phyloP scores from a whole-genome alignment of 2,888 invertebrate species.

The Agrochola macilenta region DNA sequence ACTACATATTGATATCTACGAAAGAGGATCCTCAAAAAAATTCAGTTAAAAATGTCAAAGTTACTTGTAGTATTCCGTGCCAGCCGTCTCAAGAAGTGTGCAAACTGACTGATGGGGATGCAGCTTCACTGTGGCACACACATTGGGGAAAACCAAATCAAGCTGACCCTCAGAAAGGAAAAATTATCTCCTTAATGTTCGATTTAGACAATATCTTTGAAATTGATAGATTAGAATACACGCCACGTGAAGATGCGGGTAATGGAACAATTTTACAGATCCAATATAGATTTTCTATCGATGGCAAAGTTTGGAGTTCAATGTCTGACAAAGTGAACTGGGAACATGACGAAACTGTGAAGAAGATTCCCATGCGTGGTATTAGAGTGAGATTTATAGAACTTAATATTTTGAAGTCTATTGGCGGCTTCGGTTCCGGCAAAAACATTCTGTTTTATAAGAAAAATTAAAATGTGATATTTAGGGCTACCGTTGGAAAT shows the following conservation, averaged over 20 bases:
- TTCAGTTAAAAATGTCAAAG: slow-evolving; percentile 73
- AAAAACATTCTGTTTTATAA: slow-evolving; percentile 74
- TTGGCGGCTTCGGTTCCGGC: slow-evolving; percentile 83
- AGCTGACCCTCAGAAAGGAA: slow-evolving; percentile 65
- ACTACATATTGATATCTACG: slow-evolving; percentile 72
- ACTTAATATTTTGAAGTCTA: slow-evolving; percentile 74
- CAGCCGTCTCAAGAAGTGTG: slow-evolving; percentile 73
- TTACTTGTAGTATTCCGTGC: slow-evolving; percentile 75
- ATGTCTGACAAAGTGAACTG: slow-evolving; percentile 72
- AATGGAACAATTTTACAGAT: slow-evolving; percentile 81
- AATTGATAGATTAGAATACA: slow-evolving; percentile 80
- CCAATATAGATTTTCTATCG: slow-evolving; percentile 76
- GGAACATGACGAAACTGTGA: slow-evolving; percentile 71
- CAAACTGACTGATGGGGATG: slow-evolving; percentile 72
- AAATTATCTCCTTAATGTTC: slow-evolving; percentile 73
- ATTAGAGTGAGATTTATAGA: slow-evolving; percentile 75
- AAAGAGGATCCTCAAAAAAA: slow-evolving; percentile 74
- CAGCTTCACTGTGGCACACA: slow-evolving; percentile 76
- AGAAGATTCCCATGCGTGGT: slow-evolving; percentile 74
- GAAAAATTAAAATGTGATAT: slow-evolving; percentile 52
- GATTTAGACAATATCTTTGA: slow-evolving; percentile 72
- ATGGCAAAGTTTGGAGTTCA: slow-evolving; percentile 76
- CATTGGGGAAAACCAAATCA: slow-evolving; percentile 71
- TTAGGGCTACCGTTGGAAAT: not conserved
- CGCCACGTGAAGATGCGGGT: slow-evolving; percentile 79